Percentiles rank a stretch among this genome's conserved stretches.
These are phyloP conservation scores for Sericinus montela DNA, from an alignment of 2,888 invertebrate species.

Conservation along the genomic window DNA sequence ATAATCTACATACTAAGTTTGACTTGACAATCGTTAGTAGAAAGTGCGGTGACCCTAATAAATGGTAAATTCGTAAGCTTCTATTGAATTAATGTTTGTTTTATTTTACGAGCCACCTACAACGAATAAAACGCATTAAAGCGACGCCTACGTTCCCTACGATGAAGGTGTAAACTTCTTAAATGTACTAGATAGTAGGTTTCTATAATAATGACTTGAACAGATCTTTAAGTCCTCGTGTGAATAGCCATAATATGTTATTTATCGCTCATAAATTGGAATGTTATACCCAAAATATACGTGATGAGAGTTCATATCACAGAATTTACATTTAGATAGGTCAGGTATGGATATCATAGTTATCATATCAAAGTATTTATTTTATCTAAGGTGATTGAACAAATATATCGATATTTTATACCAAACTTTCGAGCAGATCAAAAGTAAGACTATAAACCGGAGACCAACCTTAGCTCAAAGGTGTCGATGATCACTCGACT, in stretches of 20 bases:
- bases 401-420: slow-evolving; percentile 18
- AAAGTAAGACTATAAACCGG: too few relatives aligned
- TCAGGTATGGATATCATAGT: slow-evolving; percentile 42
- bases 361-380: slow-evolving; percentile 30
- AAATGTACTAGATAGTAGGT: slow-evolving; percentile 37
- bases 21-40: background rate
- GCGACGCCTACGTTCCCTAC: slow-evolving; percentile 33
- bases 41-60: background rate
- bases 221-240: slow-evolving; percentile 35
- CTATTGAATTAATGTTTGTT: slow-evolving; percentile 7
- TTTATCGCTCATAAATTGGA: slow-evolving; percentile 52
- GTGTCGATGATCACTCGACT: too few relatives aligned
- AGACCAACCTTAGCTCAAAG: too few relatives aligned
- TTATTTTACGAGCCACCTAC: slow-evolving; percentile 6
- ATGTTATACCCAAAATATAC: slow-evolving; percentile 51
- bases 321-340: slow-evolving; percentile 59
- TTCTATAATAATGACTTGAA: slow-evolving; percentile 29
- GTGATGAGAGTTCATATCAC: slow-evolving; percentile 51
- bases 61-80: background rate
- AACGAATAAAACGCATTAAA: slow-evolving; percentile 6
- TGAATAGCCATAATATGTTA: slow-evolving; percentile 42
- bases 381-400: slow-evolving; percentile 30
- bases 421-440: background rate
- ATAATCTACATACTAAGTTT: background rate
- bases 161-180: slow-evolving; percentile 37